Evolutionary conservation across 53 echinoderm and acorn worm genomes (phyloP).

Genomic region (Hippasteria phrygiana): DNA sequence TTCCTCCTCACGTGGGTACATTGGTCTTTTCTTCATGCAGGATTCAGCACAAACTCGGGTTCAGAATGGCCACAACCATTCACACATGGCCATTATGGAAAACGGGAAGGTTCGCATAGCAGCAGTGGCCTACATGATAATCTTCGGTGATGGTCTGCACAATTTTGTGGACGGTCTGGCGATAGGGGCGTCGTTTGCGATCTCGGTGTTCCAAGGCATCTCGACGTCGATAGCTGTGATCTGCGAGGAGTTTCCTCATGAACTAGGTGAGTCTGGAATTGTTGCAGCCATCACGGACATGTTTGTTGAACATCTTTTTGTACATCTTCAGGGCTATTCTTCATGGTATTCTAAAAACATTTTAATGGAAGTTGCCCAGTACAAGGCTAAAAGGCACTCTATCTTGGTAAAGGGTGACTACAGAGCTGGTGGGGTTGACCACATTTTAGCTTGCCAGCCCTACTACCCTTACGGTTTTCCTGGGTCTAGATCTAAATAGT

Average conservation of each 20-base stretch:
- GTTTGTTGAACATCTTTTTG: no score
- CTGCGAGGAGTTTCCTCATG: conserved; percentile 93
- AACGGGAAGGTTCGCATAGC: conserved; percentile 63
- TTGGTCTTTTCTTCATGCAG: background rate
- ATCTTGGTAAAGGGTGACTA: no score
- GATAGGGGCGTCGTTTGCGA: conserved; percentile 81
- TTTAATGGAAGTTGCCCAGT: no score
- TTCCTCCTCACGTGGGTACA: background rate
- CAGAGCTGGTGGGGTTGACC: no score
- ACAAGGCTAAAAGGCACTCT: no score
- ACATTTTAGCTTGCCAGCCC: no score
- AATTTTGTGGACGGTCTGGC: conserved; percentile 91
- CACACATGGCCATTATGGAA: conserved; percentile 33
- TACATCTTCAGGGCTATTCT: no score
- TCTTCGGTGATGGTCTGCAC: conserved; percentile 89
- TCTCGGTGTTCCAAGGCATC: conserved; percentile 74
- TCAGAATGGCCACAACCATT: conserved; percentile 51
- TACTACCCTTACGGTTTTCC: no score
- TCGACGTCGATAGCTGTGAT: conserved; percentile 84
- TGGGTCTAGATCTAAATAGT: no score
- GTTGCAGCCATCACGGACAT: no score
- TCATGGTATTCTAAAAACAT: no score
- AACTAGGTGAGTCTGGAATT: conserved; percentile 62
- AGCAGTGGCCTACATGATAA: conserved; percentile 86
- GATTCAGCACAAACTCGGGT: background rate